Evolutionary conservation across 2,113 vertebrate species (phyloP).

Genomic region (Lagopus leucura): DNA sequence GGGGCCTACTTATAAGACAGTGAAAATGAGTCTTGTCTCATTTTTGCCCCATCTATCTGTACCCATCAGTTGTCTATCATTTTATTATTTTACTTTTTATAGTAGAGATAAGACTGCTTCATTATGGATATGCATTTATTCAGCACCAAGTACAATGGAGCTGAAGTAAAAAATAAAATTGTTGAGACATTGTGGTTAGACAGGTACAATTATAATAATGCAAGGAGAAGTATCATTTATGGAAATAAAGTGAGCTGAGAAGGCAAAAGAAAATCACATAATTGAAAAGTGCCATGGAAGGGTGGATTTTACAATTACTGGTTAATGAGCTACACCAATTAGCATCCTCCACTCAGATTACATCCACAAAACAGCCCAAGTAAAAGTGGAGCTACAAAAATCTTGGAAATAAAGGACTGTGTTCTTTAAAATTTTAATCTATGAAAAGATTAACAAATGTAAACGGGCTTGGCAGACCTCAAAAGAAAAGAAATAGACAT

Average conservation of each 20-base stretch:
- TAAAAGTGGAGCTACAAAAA: background rate
- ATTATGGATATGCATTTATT: background rate
- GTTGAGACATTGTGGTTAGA: background rate
- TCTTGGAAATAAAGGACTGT: background rate
- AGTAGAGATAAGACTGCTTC: background rate
- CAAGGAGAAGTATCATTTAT: background rate
- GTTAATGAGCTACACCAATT: background rate
- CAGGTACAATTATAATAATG: background rate
- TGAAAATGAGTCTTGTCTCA: background rate
- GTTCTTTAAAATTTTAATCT: background rate
- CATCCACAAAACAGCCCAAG: background rate
- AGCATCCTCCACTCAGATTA: background rate
- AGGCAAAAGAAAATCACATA: background rate
- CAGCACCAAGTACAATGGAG: fast-evolving
- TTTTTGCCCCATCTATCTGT: background rate
- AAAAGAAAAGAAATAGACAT: background rate
- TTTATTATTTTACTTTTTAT: background rate
- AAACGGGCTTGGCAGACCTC: background rate
- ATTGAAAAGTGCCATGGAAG: background rate
- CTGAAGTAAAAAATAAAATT: constrained; percentile 6
- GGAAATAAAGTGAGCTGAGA: background rate
- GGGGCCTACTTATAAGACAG: background rate
- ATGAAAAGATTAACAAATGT: background rate
- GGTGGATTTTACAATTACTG: background rate
- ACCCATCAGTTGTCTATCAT: background rate